Percentiles rank a stretch among this genome's conserved stretches.
Evolutionary conservation across 1,140 invertebrate species (phyloP).

Genomic region (Drosophila sturtevanti): DNA sequence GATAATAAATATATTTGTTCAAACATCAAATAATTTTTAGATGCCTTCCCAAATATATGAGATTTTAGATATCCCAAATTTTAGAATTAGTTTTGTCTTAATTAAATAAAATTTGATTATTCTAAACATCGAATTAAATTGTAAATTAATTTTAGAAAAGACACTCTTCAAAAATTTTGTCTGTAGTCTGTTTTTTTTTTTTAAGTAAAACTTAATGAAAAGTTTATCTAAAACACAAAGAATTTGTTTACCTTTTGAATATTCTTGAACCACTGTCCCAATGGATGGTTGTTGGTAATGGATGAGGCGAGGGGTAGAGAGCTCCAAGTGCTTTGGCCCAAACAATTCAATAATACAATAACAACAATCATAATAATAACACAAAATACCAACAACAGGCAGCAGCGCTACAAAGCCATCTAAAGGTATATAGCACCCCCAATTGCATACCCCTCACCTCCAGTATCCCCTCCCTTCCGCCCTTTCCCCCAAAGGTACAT

Average conservation of each 20-base stretch:
- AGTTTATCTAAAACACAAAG: not conserved
- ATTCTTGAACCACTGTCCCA: constrained; percentile 41
- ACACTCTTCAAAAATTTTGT: too few relatives aligned
- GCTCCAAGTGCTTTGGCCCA: constrained; percentile 76
- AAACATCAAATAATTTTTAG: too few relatives aligned
- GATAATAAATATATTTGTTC: too few relatives aligned
- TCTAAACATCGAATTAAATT: too few relatives aligned
- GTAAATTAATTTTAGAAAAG: too few relatives aligned
- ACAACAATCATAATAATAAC: constrained; percentile 82
- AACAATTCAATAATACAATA: constrained; percentile 82
- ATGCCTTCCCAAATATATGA: too few relatives aligned
- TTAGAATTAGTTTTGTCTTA: too few relatives aligned
- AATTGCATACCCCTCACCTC: constrained; percentile 5
- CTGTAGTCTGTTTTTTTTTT: too few relatives aligned
- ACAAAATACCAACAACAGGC: constrained; percentile 60
- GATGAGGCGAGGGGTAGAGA: not conserved
- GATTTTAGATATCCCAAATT: too few relatives aligned
- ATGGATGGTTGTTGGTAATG: constrained; percentile 20
- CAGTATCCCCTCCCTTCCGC: constrained; percentile 13
- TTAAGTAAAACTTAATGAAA: too few relatives aligned
- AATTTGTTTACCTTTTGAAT: too few relatives aligned
- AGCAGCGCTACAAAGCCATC: constrained; percentile 27
- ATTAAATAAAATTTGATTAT: too few relatives aligned
- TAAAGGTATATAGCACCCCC: constrained; percentile 41
- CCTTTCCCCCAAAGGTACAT: constrained; percentile 29